These are phyloP conservation scores for Chondrilla cf. caribensis DNA, from an alignment of 37 sponge, comb jelly and placozoan species.

Conservation along the genomic window DNA sequence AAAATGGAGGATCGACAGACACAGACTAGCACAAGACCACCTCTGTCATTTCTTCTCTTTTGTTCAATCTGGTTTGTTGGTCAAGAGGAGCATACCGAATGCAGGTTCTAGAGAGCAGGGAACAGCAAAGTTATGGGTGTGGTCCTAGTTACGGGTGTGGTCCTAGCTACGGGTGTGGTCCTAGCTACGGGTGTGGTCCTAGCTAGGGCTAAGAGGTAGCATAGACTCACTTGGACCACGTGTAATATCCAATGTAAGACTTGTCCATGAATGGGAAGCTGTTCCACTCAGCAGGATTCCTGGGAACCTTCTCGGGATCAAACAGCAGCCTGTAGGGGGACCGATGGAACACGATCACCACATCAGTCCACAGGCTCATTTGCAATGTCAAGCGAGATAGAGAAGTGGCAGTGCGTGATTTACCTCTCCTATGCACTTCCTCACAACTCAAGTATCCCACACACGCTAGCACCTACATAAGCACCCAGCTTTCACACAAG, in stretches of 20 bases:
- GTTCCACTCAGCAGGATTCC: slow-evolving; percentile 56
- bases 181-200: no score
- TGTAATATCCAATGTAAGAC: slow-evolving; percentile 77
- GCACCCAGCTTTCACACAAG: no score
- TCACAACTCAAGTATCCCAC: neutral
- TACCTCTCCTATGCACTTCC: neutral
- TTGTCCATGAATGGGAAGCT: slow-evolving; percentile 69
- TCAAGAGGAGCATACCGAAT: slow-evolving; percentile 30
- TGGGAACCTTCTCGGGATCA: slow-evolving; percentile 38
- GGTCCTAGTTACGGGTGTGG: no score
- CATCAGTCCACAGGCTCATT: neutral
- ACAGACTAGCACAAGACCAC: neutral
- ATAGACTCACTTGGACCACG: slow-evolving; percentile 74
- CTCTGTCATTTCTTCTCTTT: slow-evolving; percentile 41
- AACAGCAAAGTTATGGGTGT: no score
- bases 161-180: no score
- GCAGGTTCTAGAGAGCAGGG: neutral
- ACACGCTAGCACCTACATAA: no score
- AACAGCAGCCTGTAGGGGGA: slow-evolving; percentile 49
- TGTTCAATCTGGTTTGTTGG: slow-evolving; percentile 47
- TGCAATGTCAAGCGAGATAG: neutral
- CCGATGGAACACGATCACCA: neutral
- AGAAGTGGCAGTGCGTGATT: neutral
- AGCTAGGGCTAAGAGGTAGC: no score
- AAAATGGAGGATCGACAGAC: no score